A percentile compares a stretch with the other conserved stretches of the same genome.
phyloP scores from a whole-genome alignment of 1,140 invertebrate species.

The Drosophila quadrilineata region DNA sequence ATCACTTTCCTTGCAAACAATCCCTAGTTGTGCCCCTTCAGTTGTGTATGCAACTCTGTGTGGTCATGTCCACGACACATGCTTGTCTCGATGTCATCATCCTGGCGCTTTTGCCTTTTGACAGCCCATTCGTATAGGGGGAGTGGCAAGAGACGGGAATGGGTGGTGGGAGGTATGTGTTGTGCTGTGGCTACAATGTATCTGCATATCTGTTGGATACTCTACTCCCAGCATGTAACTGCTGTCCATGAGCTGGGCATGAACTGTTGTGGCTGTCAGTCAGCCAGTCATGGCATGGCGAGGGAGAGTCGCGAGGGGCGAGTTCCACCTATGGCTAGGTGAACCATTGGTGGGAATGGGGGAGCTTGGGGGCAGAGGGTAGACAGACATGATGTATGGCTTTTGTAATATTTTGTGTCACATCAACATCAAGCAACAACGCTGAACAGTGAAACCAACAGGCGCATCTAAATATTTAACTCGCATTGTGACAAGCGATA shows the following conservation, averaged over 20 bases:
- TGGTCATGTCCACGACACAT: conserved; percentile 40
- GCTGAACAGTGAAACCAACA: conserved; percentile 31
- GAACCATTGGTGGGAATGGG: not conserved
- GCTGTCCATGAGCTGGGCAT: conserved; percentile 9
- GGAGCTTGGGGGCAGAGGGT: not conserved
- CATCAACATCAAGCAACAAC: conserved; percentile 51
- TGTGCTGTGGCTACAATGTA: too few species aligned
- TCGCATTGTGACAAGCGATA: conserved; percentile 36
- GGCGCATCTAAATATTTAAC: conserved; percentile 72
- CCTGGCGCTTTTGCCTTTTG: conserved; percentile 41
- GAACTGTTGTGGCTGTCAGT: too few species aligned
- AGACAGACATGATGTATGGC: conserved; percentile 71
- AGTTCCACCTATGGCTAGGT: too few species aligned
- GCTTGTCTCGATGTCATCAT: conserved; percentile 51
- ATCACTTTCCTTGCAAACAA: too few species aligned
- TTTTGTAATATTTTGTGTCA: conserved; percentile 73
- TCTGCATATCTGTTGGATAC: conserved; percentile 23
- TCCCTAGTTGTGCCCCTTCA: too few species aligned
- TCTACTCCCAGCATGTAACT: conserved; percentile 3
- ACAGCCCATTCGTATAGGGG: too few species aligned
- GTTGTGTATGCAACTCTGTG: too few species aligned
- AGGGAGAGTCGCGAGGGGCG: too few species aligned
- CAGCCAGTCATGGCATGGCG: too few species aligned
- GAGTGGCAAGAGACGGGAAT: too few species aligned
- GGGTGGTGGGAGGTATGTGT: too few species aligned